Conservation (phyloP, 2,888 invertebrate genomes). For the Horisme vitalbata region DNA sequence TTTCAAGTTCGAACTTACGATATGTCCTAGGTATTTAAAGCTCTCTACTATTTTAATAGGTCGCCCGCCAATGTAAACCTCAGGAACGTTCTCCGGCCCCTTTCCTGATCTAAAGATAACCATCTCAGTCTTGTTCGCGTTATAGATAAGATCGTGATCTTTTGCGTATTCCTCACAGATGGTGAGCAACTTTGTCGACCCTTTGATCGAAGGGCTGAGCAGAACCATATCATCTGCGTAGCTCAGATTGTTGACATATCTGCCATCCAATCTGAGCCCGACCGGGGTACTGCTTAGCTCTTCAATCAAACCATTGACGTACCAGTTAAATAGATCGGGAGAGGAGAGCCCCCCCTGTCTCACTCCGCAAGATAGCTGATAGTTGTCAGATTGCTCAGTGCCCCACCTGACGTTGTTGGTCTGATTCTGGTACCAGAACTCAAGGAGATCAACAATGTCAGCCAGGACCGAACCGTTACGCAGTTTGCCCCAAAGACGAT, state of each 20-base stretch:
- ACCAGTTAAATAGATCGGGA: conserved; percentile 25
- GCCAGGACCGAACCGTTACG: background rate
- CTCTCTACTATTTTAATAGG: background rate
- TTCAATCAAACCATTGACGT: conserved; percentile 18
- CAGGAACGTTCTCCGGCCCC: background rate
- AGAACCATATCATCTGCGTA: conserved; percentile 4
- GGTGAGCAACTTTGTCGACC: background rate
- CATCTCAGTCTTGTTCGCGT: background rate
- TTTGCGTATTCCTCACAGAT: background rate
- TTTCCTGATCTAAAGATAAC: background rate
- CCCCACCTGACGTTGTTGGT: background rate
- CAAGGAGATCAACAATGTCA: background rate
- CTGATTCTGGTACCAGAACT: background rate
- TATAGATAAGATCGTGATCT: background rate
- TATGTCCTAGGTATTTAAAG: background rate
- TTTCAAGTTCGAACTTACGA: background rate
- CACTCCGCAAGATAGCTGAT: background rate
- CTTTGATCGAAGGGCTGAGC: background rate
- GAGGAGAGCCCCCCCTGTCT: conserved; percentile 30
- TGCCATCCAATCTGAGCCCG: conserved; percentile 5
- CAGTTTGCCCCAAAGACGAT: background rate
- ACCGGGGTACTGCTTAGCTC: conserved; percentile 16
- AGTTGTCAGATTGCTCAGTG: background rate
- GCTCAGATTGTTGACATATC: conserved; percentile 14
- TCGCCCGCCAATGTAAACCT: background rate